Evolutionary conservation across 2,797 vertebrate genomes (phyloP), one percentile per base, ranked within the genome.

Genomic region (Chrosomus eos): DNA sequence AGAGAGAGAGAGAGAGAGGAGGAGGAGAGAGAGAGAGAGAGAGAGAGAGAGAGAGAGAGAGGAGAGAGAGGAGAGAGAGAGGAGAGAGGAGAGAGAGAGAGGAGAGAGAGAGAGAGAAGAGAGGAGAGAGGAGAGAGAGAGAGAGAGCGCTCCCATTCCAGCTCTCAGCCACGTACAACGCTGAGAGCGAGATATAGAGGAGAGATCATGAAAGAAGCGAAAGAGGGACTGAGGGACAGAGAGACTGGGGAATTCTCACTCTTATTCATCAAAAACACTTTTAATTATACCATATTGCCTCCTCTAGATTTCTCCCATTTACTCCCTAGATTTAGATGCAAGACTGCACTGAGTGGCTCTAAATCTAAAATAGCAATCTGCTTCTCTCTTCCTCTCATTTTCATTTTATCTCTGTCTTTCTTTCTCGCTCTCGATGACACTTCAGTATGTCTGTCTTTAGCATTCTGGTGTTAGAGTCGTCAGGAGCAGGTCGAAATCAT

Each of bases 201-300:
- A 31, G 26, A 64, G 73, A 70, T 76, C 53, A 40, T 51, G 79
- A 67, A 76, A 51, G 43, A 13, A 62, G 51, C n/a, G 75, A 80
- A 45, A 73, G 40, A 71, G 67, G 74, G 79, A 84, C 64, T 70
- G 77, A 82, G 83, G 66, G 77, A 70, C 58, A 74, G 53, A 83
- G 67, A 83, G 43, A 73, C 64, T n/a, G 23, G 71, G 51, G 78
- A 75, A 79, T 85, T 83, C 82, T 55, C 72, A n/a, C n/a, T 43
- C 75, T 84, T 80, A 86, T 89, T 89, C 83, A 89, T 88, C 87
- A 89, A 86, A 81, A 71, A 66, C 64, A 67, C 73, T 88, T 86
- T 90, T 89, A 91, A 90, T 90, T 87, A 87, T 82, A 73, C 81
- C 78, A 72, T 80, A 82, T 85, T 82, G 84, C 89, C 80, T 85